A percentile compares a stretch with the other conserved stretches of the same genome.
Conservation (phyloP, 2,888 invertebrate genomes). For the Andricus quercusramuli region DNA sequence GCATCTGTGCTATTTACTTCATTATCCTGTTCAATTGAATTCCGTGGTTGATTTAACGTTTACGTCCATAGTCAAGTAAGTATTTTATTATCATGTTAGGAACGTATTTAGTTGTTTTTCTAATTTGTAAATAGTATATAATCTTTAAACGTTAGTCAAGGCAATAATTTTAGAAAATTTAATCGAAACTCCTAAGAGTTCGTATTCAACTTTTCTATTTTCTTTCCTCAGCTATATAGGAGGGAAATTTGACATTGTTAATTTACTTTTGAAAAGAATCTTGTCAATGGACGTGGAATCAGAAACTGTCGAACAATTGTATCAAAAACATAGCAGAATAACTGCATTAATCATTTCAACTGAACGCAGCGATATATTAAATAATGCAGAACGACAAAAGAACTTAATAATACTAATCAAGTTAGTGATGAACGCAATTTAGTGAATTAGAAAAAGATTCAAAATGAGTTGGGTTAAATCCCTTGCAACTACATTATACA, state of each 20-base stretch:
- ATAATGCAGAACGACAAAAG: not conserved
- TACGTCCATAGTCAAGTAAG: not conserved
- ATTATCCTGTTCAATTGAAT: slow-evolving; percentile 11
- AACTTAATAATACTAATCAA: not conserved
- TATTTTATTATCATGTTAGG: not conserved
- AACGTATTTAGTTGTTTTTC: rapidly evolving
- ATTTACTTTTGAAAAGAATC: not conserved
- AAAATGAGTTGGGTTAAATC: too few relatives aligned
- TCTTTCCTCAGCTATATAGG: too few relatives aligned
- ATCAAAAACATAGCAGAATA: not conserved
- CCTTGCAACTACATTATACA: too few relatives aligned
- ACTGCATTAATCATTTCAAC: not conserved
- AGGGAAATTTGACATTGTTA: not conserved
- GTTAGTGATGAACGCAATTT: too few relatives aligned
- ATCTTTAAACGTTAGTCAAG: too few relatives aligned
- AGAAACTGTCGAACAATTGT: not conserved
- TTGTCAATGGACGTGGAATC: rapidly evolving
- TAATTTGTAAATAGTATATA: not conserved
- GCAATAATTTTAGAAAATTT: too few relatives aligned
- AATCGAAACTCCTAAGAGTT: not conserved
- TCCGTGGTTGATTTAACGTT: not conserved
- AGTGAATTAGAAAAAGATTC: too few relatives aligned
- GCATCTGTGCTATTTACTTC: not conserved
- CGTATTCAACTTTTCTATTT: too few relatives aligned
- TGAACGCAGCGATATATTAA: not conserved